Evolutionary conservation across 2,797 vertebrate genomes (phyloP).

Genomic region (Anguilla marmorata): DNA sequence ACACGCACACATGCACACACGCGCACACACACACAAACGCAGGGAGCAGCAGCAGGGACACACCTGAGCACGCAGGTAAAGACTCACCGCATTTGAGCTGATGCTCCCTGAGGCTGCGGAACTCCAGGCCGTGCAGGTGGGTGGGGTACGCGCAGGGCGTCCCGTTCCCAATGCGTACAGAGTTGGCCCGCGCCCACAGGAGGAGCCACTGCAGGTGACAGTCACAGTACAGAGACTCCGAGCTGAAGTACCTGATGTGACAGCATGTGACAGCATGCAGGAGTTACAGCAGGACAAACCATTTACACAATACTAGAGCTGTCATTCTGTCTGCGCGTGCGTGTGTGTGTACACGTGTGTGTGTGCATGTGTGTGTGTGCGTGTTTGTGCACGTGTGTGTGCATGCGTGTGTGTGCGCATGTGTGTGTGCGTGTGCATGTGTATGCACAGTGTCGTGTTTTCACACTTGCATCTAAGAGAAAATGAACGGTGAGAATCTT

Average conservation of each 20-base stretch:
- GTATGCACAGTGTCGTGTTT: background rate
- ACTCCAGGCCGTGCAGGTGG: conserved; percentile 75
- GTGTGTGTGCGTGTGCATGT: background rate
- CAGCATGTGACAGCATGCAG: conserved; percentile 30
- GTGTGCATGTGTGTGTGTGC: background rate
- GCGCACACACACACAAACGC: background rate
- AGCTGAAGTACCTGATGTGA: conserved; percentile 77
- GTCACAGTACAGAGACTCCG: conserved; percentile 87
- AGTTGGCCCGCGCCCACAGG: conserved; percentile 75
- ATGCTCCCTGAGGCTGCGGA: conserved; percentile 75
- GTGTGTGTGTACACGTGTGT: background rate
- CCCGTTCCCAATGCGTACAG: conserved; percentile 79
- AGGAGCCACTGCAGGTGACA: conserved; percentile 87
- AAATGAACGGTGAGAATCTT: conserved; percentile 56
- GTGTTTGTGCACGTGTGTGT: background rate
- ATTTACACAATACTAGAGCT: background rate
- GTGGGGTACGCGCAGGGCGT: conserved; percentile 79
- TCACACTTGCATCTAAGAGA: background rate
- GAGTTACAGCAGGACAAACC: background rate
- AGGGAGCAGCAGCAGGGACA: background rate
- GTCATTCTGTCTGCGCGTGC: background rate
- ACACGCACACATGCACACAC: background rate
- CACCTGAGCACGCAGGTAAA: background rate
- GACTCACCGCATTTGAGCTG: conserved; percentile 80
- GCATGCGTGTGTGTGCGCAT: background rate